Conservation (phyloP, 1,140 invertebrate genomes). For the Trichomalopsis sarcophagae region DNA sequence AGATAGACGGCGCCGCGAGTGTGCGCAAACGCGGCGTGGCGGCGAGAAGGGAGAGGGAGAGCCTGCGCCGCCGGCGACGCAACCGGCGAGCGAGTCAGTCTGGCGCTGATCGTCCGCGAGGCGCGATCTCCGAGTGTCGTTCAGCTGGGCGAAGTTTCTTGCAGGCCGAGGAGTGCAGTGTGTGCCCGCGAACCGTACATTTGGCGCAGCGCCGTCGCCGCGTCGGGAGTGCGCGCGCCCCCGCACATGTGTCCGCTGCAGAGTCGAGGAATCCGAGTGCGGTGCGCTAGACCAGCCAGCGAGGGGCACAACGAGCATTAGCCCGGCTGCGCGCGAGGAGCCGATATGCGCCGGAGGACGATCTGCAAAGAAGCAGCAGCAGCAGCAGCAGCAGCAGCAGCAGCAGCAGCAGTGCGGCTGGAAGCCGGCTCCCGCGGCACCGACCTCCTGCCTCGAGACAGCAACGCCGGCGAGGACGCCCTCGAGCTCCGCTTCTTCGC, state of each 20-base stretch:
- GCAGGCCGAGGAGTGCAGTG: background rate
- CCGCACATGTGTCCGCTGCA: constrained; percentile 2
- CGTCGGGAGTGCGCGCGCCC: background rate
- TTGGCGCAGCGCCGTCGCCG: too few relatives aligned
- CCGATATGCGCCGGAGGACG: constrained; percentile 40
- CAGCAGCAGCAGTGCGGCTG: background rate
- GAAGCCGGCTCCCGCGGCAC: background rate
- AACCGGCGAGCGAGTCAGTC: constrained; percentile 29
- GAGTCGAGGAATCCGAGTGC: background rate
- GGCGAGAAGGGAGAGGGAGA: background rate
- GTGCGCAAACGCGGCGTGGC: background rate
- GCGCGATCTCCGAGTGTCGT: constrained; percentile 22
- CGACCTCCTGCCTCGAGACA: constrained; percentile 40
- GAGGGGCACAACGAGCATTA: background rate
- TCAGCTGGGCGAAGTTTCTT: background rate
- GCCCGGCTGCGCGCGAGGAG: background rate
- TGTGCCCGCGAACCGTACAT: background rate
- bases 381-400: constrained; percentile 1
- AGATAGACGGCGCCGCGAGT: background rate
- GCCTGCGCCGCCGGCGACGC: background rate
- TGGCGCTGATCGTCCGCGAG: constrained; percentile 50
- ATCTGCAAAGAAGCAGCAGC: background rate
- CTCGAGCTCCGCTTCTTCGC: background rate
- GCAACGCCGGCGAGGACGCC: background rate
- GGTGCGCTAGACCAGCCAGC: background rate